Conservation (phyloP, 1,140 invertebrate species). For the Drosophila pandora region DNA sequence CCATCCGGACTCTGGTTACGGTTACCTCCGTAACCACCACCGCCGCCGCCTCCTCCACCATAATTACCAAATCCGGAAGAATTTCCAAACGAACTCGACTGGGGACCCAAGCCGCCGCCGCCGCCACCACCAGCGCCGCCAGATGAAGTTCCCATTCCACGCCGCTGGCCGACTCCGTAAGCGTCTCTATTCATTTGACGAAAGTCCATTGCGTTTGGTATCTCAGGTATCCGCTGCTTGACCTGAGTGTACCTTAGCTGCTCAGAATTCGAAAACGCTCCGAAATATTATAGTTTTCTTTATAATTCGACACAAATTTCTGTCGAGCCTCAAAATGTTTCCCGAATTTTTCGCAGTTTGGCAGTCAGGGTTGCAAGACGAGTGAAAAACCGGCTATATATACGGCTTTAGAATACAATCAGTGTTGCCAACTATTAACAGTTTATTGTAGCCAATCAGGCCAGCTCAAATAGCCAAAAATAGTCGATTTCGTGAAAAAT, state of each 20-base stretch:
- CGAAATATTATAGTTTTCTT: background rate
- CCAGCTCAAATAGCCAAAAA: too few species aligned
- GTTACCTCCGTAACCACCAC: constrained; percentile 19
- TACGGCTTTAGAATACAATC: background rate
- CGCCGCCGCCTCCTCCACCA: background rate
- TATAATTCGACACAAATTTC: background rate
- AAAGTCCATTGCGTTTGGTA: constrained; percentile 37
- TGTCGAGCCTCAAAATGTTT: constrained; percentile 3
- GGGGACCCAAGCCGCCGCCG: constrained; percentile 6
- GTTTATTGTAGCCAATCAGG: too few species aligned
- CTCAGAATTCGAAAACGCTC: background rate
- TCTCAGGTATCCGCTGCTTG: constrained; percentile 4
- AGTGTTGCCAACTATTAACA: background rate
- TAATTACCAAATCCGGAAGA: constrained; percentile 2
- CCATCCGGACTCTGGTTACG: constrained; percentile 31
- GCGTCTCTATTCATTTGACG: constrained; percentile 45
- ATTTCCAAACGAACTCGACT: background rate
- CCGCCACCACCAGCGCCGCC: background rate
- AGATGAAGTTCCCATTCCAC: constrained; percentile 18
- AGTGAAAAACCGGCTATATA: constrained; percentile 28
- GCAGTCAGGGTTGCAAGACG: constrained; percentile 29
- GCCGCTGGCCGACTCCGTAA: constrained; percentile 63
- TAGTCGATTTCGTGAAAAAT: too few species aligned
- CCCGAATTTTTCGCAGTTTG: constrained; percentile 30
- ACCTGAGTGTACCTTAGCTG: background rate